Percentiles rank a stretch among this genome's conserved stretches.
phyloP scores from a whole-genome alignment of 2,888 invertebrate species.

The Erannis defoliaria region DNA sequence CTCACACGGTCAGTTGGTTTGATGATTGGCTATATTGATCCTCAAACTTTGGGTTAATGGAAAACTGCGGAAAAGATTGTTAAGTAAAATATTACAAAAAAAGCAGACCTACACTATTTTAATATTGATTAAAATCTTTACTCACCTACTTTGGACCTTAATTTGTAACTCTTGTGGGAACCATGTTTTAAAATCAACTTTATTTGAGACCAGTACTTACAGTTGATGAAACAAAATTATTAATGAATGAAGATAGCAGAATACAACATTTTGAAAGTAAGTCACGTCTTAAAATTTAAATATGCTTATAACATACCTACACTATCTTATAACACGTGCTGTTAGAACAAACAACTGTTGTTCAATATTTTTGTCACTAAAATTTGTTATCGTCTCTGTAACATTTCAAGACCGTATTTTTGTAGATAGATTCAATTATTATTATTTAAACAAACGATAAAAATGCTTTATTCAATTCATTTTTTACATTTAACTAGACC shows the following conservation, averaged over 20 bases:
- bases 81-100: no score
- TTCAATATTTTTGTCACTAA: constrained; percentile 10
- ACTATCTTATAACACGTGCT: constrained; percentile 27
- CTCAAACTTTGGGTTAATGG: background rate
- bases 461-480: no score
- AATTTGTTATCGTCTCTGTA: constrained; percentile 4
- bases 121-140: no score
- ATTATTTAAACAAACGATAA: no score
- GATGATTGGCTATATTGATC: constrained; percentile 12
- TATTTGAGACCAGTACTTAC: no score
- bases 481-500: no score
- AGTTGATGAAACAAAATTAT: background rate
- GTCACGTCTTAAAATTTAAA: constrained; percentile 28
- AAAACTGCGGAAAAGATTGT: background rate
- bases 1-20: constrained; percentile 35
- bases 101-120: no score
- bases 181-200: no score
- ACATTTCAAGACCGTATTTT: constrained; percentile 9
- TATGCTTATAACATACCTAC: constrained; percentile 19
- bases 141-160: no score
- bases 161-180: no score
- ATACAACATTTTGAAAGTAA: constrained; percentile 20
- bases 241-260: background rate
- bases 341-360: constrained; percentile 13
- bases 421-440: no score